Percentiles rank a stretch among this genome's conserved stretches.
Conservation (phyloP, 1,140 invertebrate species). For the Caerostris extrusa region DNA sequence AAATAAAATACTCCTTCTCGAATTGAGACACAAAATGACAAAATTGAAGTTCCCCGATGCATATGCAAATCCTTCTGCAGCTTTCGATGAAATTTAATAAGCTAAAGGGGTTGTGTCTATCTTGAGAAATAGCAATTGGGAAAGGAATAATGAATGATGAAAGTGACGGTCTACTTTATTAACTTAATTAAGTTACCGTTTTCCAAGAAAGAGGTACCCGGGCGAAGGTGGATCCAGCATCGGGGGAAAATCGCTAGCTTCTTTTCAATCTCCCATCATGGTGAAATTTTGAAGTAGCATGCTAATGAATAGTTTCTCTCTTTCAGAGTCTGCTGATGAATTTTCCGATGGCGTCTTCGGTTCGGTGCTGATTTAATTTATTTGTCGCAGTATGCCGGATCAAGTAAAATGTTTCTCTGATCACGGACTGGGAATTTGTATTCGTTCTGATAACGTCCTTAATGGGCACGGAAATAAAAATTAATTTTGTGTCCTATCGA, state of each 20-base stretch:
- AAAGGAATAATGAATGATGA: constrained; percentile 68
- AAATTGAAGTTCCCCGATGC: background rate
- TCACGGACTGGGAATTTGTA: constrained; percentile 18
- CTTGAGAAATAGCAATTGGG: constrained; percentile 55
- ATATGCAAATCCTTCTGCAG: constrained; percentile 43
- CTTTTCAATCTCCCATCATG: constrained; percentile 69
- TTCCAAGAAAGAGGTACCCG: background rate
- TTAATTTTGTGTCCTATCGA: too few relatives aligned
- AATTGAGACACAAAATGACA: background rate
- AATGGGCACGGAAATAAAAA: too few relatives aligned
- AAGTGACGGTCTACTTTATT: constrained; percentile 74
- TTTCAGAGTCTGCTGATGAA: constrained; percentile 56
- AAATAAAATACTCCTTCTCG: constrained; percentile 4
- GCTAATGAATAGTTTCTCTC: constrained; percentile 73
- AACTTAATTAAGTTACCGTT: constrained; percentile 69
- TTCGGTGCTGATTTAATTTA: constrained; percentile 63
- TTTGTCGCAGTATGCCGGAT: background rate
- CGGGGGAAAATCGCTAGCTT: constrained; percentile 67
- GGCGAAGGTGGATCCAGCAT: background rate
- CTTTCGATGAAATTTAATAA: constrained; percentile 59
- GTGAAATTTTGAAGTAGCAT: constrained; percentile 63
- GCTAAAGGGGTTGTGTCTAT: constrained; percentile 32
- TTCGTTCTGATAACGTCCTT: background rate
- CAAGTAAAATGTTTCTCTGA: constrained; percentile 17
- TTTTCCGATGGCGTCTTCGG: constrained; percentile 41